Evolutionary conservation across 2,797 vertebrate genomes (phyloP).

Genomic region (Darevskia nairensis): DNA sequence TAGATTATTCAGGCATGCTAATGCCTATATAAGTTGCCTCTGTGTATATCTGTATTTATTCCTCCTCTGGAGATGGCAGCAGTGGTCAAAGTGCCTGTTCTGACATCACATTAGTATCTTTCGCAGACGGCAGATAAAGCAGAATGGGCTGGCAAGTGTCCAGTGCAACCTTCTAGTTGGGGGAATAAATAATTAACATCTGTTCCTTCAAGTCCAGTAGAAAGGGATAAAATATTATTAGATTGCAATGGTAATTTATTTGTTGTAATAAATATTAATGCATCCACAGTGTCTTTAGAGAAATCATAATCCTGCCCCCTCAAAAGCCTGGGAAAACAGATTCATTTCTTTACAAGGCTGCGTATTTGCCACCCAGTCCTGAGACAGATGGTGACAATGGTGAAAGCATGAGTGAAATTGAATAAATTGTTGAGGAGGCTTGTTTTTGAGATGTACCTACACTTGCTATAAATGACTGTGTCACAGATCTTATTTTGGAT

Average conservation of each 20-base stretch:
- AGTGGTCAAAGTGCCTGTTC: not conserved
- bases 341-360: not conserved
- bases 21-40: not conserved
- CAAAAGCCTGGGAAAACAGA: not conserved
- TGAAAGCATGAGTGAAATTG: not conserved
- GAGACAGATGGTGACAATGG: not conserved
- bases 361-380: not conserved
- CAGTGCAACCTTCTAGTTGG: not conserved
- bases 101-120: not conserved
- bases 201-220: not conserved
- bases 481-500: not conserved
- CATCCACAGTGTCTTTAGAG: not conserved
- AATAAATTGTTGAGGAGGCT: not conserved
- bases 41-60: not conserved
- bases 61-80: not conserved
- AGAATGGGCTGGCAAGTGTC: not conserved
- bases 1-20: conserved; percentile 7
- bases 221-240: conserved; percentile 7
- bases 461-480: not conserved
- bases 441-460: not conserved
- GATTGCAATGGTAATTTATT: conserved; percentile 7
- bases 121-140: not conserved
- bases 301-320: not conserved
- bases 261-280: conserved; percentile 15
- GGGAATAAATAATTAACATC: not conserved